Evolutionary conservation across 2,113 vertebrate genomes (phyloP), one percentile per base, ranked within the genome.

Genomic region (Diphyllodes magnificus): DNA sequence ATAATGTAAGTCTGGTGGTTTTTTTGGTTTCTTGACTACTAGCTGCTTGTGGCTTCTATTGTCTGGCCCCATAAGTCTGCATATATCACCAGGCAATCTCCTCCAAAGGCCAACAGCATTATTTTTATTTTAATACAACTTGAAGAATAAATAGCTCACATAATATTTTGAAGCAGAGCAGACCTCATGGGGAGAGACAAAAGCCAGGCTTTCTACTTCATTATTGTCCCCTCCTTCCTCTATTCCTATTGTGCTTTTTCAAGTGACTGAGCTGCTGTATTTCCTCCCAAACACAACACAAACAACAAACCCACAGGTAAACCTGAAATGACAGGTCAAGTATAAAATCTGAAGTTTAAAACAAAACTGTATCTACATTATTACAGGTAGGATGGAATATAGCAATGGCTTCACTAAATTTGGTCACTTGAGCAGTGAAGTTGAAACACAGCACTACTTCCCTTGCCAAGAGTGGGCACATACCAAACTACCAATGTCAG

Each of bases 101-200:
- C 39, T 89, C 63, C 57, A 76, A 75, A 89, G 56, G n/a, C 51
- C 31, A 79, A 86, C 17, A 82, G 37, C 47, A 13, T 82, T 80
- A 40, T 49, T 82, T 73, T 73, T 77, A 50, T 56, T 89, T 91
- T 61, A 79, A 63, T 82, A 85, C 11, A 93, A 69, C 61, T 39
- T 81, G 61, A 88, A 92, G 71, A 93, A 94, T 95, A 96, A 95
- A 92, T 92, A 92, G 60, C 25, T 88, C 45, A 18, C 69, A 53
- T 8, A 86, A 17, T 71, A 78, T 59, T 77, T 45, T 89, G 40
- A 76, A 96, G 60, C 78, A 90, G n/a, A 94, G 47, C 85, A 92
- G 92, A 90, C 87, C 77, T 94, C 51, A 68, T 20, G 44, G 88
- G 76, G 82, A 88, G 44, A 78, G 51, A 92, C 60, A 80, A 47